phyloP scores from a whole-genome alignment of 2,113 vertebrate species.

The Siniperca knerii region DNA sequence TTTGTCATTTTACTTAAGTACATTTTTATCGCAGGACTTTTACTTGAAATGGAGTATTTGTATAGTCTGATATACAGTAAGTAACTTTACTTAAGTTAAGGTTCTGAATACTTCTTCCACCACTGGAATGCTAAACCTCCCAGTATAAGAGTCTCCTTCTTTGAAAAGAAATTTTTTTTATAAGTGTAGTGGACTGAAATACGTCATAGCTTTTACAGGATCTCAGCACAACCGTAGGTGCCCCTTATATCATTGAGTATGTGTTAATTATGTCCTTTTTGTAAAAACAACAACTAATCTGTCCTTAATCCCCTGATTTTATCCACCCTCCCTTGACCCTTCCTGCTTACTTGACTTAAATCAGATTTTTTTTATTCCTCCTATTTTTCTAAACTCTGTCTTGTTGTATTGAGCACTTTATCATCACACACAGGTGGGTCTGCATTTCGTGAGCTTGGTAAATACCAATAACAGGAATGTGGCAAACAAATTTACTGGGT shows the following conservation, averaged over 20 bases:
- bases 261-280: neutral
- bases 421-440: slow-evolving; percentile 12
- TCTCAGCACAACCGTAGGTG: neutral
- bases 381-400: neutral
- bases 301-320: neutral
- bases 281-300: slow-evolving; percentile 8
- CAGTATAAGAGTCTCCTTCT: neutral
- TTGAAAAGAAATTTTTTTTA: neutral
- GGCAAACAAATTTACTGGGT: neutral
- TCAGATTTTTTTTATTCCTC: neutral
- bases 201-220: neutral
- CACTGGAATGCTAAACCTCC: neutral
- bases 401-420: slow-evolving; percentile 2
- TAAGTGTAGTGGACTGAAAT: neutral
- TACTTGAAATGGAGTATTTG: neutral
- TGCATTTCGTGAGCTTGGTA: neutral
- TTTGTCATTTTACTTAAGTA: neutral
- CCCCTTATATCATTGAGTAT: neutral
- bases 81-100: neutral
- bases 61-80: neutral
- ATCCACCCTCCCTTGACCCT: neutral
- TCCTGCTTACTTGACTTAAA: neutral
- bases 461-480: slow-evolving; percentile 7
- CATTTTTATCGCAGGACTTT: neutral
- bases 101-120: neutral